A percentile compares a stretch with the other conserved stretches of the same genome.
phyloP scores from a whole-genome alignment of 2,113 vertebrate species.

The Mungos mungo region DNA sequence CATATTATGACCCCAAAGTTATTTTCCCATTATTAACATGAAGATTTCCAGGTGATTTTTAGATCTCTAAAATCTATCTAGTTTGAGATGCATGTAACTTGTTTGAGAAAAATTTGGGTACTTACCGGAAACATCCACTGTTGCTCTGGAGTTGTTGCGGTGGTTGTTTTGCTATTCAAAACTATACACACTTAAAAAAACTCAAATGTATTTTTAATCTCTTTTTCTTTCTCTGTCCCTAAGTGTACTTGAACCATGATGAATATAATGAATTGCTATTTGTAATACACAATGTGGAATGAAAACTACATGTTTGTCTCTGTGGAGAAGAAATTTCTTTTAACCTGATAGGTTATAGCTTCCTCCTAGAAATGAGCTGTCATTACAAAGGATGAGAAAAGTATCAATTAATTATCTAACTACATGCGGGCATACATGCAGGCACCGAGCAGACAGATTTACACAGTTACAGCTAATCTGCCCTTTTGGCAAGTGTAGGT shows the following conservation, averaged over 20 bases:
- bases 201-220: not conserved
- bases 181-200: not conserved
- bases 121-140: not conserved
- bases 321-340: slow-evolving; percentile 37
- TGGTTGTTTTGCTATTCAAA: not conserved
- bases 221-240: not conserved
- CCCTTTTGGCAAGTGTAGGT: not conserved
- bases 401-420: not conserved
- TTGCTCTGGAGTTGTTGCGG: not conserved
- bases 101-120: not conserved
- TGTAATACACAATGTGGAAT: not conserved
- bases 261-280: not conserved
- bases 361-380: not conserved
- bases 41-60: not conserved
- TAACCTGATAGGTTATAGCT: not conserved
- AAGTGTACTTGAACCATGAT: not conserved
- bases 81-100: not conserved
- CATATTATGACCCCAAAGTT: not conserved
- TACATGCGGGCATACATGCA: not conserved
- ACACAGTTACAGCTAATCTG: not conserved
- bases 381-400: not conserved
- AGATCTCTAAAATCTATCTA: not conserved
- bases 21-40: not conserved
- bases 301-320: not conserved
- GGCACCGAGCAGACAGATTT: not conserved